These are phyloP conservation scores for Anisognathus igniventris DNA, from an alignment of 2,797 vertebrate genomes.

Conservation along the genomic window DNA sequence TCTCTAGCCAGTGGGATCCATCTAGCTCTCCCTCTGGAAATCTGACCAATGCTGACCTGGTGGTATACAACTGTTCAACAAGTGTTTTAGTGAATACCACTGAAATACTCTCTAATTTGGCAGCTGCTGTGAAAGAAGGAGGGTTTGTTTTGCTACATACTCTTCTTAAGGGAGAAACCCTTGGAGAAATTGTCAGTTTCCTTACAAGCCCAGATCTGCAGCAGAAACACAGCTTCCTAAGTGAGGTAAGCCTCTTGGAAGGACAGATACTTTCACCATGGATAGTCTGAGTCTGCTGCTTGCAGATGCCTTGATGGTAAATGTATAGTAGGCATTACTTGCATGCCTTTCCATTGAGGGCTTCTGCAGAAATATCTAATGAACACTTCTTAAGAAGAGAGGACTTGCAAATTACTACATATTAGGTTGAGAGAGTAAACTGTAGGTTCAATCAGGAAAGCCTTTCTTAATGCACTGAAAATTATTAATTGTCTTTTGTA, in stretches of 20 bases:
- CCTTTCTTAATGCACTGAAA: not conserved
- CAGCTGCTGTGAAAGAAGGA: conserved; percentile 79
- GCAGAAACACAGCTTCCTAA: conserved; percentile 74
- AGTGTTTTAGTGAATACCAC: conserved; percentile 52
- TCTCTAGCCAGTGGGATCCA: conserved; percentile 85
- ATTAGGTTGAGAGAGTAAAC: not conserved
- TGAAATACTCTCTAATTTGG: conserved; percentile 79
- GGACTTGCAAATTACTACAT: not conserved
- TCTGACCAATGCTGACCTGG: conserved; percentile 78
- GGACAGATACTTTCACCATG: not conserved
- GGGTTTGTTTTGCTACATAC: conserved; percentile 91
- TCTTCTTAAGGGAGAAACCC: conserved; percentile 82
- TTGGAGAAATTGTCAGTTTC: conserved; percentile 85
- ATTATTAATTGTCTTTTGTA: not conserved
- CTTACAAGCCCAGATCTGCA: conserved; percentile 74
- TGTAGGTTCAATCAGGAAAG: not conserved
- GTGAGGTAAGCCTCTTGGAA: conserved; percentile 77
- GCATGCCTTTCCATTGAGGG: not conserved
- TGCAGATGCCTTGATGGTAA: not conserved
- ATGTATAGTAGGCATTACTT: not conserved
- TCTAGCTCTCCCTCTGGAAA: conserved; percentile 66
- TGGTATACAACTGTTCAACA: conserved; percentile 84
- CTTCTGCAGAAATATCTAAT: not conserved
- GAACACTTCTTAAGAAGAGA: not conserved
- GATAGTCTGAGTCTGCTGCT: not conserved